Evolutionary conservation across 37 sponge, comb jelly and placozoan genomes (phyloP).

Genomic region (Ephydatia muelleri): DNA sequence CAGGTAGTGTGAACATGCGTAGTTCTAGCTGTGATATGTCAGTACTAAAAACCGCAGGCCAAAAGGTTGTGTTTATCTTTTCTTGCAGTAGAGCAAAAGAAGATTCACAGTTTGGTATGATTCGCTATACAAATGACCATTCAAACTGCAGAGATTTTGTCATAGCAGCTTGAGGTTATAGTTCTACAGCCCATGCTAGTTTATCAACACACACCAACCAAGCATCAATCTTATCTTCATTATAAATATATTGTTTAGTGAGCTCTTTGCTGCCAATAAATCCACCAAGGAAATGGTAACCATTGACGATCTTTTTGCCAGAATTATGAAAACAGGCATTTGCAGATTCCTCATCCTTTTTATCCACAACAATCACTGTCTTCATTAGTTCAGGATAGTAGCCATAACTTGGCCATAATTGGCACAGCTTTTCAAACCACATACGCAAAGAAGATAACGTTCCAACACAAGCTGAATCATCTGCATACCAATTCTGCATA

Average conservation of each 20-base stretch:
- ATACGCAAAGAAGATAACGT: background rate
- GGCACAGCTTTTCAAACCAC: conserved; percentile 25
- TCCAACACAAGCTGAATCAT: conserved; percentile 39
- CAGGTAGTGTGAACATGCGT: conserved; percentile 16
- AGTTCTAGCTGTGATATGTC: conserved; percentile 18
- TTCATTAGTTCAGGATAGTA: conserved; percentile 47
- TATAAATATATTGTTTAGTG: conserved; percentile 6
- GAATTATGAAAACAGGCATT: conserved; percentile 12
- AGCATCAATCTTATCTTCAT: background rate
- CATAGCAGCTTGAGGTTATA: conserved; percentile 31
- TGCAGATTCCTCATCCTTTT: conserved; percentile 6
- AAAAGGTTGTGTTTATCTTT: conserved; percentile 1
- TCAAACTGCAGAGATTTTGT: conserved; percentile 40
- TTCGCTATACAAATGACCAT: conserved; percentile 38
- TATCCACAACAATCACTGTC: conserved; percentile 19
- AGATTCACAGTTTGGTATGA: conserved; percentile 25
- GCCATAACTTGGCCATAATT: conserved; percentile 41
- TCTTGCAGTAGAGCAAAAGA: conserved; percentile 18
- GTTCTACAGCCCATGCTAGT: background rate
- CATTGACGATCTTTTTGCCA: background rate
- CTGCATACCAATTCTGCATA: conserved; percentile 47
- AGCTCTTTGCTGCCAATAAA: conserved; percentile 22
- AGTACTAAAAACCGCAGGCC: background rate
- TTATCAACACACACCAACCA: conserved; percentile 15
- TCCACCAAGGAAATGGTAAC: conserved; percentile 24